phyloP scores from a whole-genome alignment of 2,888 invertebrate species.

The Nebria salina region DNA sequence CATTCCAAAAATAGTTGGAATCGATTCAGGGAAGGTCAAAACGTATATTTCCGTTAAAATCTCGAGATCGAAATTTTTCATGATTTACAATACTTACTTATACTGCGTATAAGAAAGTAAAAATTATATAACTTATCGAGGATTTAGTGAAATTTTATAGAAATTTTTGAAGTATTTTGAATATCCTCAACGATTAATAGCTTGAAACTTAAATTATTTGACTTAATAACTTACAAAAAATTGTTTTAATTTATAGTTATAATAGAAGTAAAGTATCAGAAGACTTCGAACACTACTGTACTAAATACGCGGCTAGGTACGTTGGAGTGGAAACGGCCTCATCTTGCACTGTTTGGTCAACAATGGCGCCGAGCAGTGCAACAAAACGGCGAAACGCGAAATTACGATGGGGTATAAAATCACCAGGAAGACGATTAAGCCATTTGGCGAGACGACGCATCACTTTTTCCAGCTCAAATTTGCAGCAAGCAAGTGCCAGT shows the following conservation, averaged over 20 bases:
- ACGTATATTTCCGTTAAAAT: too few relatives aligned
- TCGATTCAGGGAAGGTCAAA: too few relatives aligned
- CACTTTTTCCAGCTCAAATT: constrained; percentile 78
- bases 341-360: constrained; percentile 69
- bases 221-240: background rate
- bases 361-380: constrained; percentile 71
- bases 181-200: too few relatives aligned
- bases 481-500: constrained; percentile 63
- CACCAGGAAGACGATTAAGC: constrained; percentile 80
- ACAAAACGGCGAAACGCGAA: constrained; percentile 67
- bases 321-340: constrained; percentile 81
- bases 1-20: too few relatives aligned
- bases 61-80: too few relatives aligned
- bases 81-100: too few relatives aligned
- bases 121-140: too few relatives aligned
- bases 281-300: constrained; percentile 73
- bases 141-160: too few relatives aligned
- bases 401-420: constrained; percentile 65
- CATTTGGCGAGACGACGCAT: constrained; percentile 80
- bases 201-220: background rate
- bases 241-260: constrained; percentile 66
- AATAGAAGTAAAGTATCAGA: constrained; percentile 77
- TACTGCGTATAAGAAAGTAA: too few relatives aligned
- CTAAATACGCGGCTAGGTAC: constrained; percentile 75
- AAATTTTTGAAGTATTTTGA: too few relatives aligned